Base-by-base conservation (phyloP, 1,140 invertebrate species). In the Harpegnathos saltator region DNA sequence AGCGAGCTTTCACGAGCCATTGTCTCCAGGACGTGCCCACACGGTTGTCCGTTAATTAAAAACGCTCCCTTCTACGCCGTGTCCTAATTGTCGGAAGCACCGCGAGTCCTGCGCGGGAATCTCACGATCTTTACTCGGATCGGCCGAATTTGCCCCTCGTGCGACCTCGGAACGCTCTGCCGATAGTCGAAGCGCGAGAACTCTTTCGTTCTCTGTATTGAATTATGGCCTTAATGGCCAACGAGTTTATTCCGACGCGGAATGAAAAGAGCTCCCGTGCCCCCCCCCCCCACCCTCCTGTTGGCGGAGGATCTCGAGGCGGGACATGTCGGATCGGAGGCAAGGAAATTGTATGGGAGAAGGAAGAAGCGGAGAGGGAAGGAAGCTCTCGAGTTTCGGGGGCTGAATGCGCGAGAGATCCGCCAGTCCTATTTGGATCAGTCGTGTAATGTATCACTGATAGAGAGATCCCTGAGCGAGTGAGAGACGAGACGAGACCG, bases 21-120 rank as follows among this genome's bases (percentile, higher is more conserved):
- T 88, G 86, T 88, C 54, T 77, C 29, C 66, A 61, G 17, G n/a
- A 1, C 69, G 29, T 59, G 52, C 38, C 58, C 65, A 69, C 65
- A 69, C 44, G 81, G 80, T 89, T 81, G 77, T 73, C 80, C 74
- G 58, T 86, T 86, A 89, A 88, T 89, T 88, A 82, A 81, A 82
- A 86, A 75, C 59, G 17, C 15, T 84, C 3, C 22, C 48, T 17
- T 14, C 56, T 68, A 29, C 4, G n/a, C 26, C 22, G 26, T 14
- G 63, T 84, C 54, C 38, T 71, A 84, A 87, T 87, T 84, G 72
- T 71, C 24, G 50, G 66, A 61, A 54, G 29, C 17, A 69, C 62
- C 62, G 74, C 44, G 54, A 88, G 61, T 44, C 17, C 7, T 38
- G 33, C 44, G 3, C 12, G 3, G 33, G 12, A 3, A 7, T 19